Conservation (phyloP, 2,113 vertebrate genomes). For the Salvelinus fontinalis region DNA sequence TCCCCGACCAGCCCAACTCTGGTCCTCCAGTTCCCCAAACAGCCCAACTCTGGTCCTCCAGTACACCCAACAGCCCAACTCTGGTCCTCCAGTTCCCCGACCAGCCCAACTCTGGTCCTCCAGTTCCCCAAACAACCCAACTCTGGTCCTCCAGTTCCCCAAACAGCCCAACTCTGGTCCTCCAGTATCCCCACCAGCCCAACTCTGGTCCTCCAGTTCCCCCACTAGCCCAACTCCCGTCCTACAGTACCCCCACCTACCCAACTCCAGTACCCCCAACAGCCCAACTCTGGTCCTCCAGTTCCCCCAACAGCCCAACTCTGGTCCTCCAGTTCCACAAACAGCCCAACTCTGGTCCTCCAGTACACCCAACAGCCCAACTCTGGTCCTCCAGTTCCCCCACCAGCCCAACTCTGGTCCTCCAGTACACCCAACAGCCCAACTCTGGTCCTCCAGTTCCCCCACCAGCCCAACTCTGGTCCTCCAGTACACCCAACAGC, state of each 20-base stretch:
- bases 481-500: too few species aligned
- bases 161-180: neutral
- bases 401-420: too few species aligned
- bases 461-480: too few species aligned
- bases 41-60: conserved; percentile 1
- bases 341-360: neutral
- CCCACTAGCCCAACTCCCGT: conserved; percentile 58
- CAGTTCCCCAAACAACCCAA: neutral
- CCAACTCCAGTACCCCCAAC: conserved; percentile 5
- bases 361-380: neutral
- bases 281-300: neutral
- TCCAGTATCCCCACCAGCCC: too few species aligned
- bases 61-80: conserved; percentile 6
- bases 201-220: conserved; percentile 63
- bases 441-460: too few species aligned
- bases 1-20: conserved; percentile 64
- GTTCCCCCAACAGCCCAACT: neutral
- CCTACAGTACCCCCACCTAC: neutral
- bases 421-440: too few species aligned
- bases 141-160: neutral
- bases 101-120: neutral
- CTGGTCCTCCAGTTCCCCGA: too few species aligned
- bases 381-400: too few species aligned
- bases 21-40: conserved; percentile 49
- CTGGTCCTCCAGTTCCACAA: neutral